These are phyloP conservation scores for pig (Sus scrofa) DNA, from an alignment of 2,113 vertebrate species.

Conservation along the genomic window T2T-Sscrofa CM000814.6:19211001-19211500, in stretches of 20 bases:
- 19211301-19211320: too few species aligned
- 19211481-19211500: slow-evolving; percentile 94
- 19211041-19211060: background rate
- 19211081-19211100: accelerated
- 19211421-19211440: slow-evolving; percentile 96
- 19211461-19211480: slow-evolving; percentile 96
- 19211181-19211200: background rate
- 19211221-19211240: accelerated
- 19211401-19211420: slow-evolving; percentile 94
- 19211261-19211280: background rate
- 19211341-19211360: background rate
- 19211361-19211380: accelerated
- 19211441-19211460: slow-evolving; percentile 93
- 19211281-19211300: background rate
- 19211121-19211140: background rate
- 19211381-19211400: slow-evolving; percentile 90
- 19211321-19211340: accelerated
- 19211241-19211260: background rate
- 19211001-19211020: too few species aligned
- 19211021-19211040: background rate
- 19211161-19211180: background rate
- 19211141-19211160: background rate
- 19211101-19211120: background rate
- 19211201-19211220: accelerated
- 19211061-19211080: background rate